Percentiles rank a stretch among this genome's conserved stretches.
phyloP scores from a whole-genome alignment of 2,888 invertebrate species.

The Epirrhoe tristata region DNA sequence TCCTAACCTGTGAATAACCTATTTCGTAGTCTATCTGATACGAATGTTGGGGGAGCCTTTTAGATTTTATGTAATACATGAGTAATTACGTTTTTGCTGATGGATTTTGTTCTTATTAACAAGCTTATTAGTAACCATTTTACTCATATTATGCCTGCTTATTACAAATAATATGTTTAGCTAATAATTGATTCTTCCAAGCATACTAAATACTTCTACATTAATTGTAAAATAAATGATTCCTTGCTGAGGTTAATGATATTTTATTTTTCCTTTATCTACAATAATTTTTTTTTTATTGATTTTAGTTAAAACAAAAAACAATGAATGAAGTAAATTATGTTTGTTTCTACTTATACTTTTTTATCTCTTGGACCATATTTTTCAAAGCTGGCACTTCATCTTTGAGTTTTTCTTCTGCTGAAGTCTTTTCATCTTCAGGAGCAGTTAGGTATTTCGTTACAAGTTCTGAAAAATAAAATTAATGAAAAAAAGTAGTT shows the following conservation, averaged over 20 bases:
- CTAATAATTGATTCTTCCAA: neutral
- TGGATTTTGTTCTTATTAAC: neutral
- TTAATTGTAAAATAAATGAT: constrained; percentile 13
- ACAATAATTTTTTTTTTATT: neutral
- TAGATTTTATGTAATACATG: neutral
- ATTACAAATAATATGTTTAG: neutral
- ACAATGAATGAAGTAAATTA: neutral
- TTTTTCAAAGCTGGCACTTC: constrained; percentile 68
- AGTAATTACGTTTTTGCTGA: neutral
- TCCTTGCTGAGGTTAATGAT: neutral
- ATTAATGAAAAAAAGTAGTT: neutral
- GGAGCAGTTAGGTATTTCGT: constrained; percentile 70
- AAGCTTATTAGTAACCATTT: neutral
- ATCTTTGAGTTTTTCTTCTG: constrained; percentile 65
- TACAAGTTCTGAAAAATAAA: constrained; percentile 67
- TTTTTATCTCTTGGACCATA: constrained; percentile 74
- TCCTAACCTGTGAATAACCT: neutral
- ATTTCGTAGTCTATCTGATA: neutral
- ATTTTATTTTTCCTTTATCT: neutral
- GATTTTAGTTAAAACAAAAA: too few species aligned
- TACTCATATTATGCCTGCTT: neutral
- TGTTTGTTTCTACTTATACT: constrained; percentile 60
- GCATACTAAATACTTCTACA: neutral
- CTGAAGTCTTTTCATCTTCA: constrained; percentile 64
- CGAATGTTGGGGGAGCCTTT: neutral